Conservation (phyloP, 92 coral and sea anemone genomes). For the Palythoa caribaeorum region DNA sequence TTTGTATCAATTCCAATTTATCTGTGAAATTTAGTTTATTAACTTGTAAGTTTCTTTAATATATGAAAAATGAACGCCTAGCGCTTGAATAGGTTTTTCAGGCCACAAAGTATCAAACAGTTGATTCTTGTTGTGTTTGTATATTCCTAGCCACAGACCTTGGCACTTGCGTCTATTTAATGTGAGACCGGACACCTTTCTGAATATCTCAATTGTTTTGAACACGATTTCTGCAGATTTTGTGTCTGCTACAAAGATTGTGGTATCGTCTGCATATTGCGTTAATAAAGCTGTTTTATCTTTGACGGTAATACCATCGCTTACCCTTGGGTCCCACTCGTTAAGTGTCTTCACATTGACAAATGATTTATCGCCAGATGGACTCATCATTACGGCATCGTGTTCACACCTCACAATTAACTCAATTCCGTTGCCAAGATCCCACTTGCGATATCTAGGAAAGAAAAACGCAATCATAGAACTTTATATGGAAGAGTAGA, state of each 20-base stretch:
- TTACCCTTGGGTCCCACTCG: conserved; percentile 99
- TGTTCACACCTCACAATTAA: conserved; percentile 95
- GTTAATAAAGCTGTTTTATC: neutral
- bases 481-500: neutral
- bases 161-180: neutral
- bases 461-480: neutral
- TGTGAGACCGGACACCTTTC: neutral
- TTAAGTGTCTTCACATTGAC: conserved; percentile 91
- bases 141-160: neutral
- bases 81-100: neutral
- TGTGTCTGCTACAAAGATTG: neutral
- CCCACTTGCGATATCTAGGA: conserved; percentile 96
- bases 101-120: neutral
- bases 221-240: neutral
- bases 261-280: neutral
- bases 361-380: conserved; percentile 80
- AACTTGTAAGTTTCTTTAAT: neutral
- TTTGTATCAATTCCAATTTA: too few relatives aligned
- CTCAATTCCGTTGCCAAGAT: conserved; percentile 95
- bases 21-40: too few relatives aligned
- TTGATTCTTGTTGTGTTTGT: neutral
- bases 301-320: neutral
- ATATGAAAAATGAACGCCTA: neutral
- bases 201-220: neutral
- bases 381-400: conserved; percentile 90